phyloP scores from a whole-genome alignment of 2,888 invertebrate genomes.

The Liopterus haemorrhoidalis region DNA sequence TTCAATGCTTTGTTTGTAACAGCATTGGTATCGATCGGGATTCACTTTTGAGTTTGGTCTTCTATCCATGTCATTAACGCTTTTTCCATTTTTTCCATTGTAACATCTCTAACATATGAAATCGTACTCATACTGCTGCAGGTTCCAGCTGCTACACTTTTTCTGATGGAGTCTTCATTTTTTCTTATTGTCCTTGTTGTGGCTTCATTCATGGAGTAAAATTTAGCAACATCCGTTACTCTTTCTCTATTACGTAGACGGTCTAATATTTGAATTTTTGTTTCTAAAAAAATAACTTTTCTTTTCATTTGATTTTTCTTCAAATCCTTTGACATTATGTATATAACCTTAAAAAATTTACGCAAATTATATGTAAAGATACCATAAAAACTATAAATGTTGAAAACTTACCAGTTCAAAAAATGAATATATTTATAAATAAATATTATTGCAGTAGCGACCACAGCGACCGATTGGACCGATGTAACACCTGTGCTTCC shows the following conservation, averaged over 20 bases:
- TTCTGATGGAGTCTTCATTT: slow-evolving; percentile 25
- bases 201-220: slow-evolving; percentile 26
- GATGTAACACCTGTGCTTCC: too few species aligned
- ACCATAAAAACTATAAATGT: not conserved
- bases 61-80: slow-evolving; percentile 22
- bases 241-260: slow-evolving; percentile 20
- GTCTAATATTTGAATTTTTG: slow-evolving; percentile 25
- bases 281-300: slow-evolving; percentile 20
- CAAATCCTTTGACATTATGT: slow-evolving; percentile 2
- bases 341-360: not conserved
- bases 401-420: not conserved
- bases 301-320: slow-evolving; percentile 11
- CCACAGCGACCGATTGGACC: too few species aligned
- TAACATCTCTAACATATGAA: slow-evolving; percentile 16
- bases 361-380: not conserved
- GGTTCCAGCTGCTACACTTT: slow-evolving; percentile 20
- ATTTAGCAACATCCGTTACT: slow-evolving; percentile 25
- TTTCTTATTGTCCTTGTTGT: slow-evolving; percentile 28
- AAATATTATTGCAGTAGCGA: too few species aligned
- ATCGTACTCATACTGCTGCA: slow-evolving; percentile 16
- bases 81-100: slow-evolving; percentile 25
- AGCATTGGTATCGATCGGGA: slow-evolving; percentile 15
- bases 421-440: not conserved
- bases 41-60: slow-evolving; percentile 21
- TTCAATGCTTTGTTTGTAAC: slow-evolving; percentile 2